These are phyloP conservation scores for Nemotelus nigrinus DNA, from an alignment of 2,888 invertebrate genomes.

Conservation along the genomic window DNA sequence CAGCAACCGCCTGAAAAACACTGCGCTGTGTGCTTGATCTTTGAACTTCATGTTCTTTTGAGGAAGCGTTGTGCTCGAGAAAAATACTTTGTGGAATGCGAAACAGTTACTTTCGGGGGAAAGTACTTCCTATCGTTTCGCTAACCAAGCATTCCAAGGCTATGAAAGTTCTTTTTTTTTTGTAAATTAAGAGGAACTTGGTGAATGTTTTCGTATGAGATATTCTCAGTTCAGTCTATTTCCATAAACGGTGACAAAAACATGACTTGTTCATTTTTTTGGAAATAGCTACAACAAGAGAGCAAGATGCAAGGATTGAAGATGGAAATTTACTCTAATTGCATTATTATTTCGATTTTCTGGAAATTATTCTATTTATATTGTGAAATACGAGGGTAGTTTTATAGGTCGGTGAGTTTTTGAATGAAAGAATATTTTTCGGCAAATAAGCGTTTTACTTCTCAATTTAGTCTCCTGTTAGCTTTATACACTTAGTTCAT, in stretches of 20 bases:
- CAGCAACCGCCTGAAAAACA: conserved; percentile 37
- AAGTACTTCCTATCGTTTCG: not conserved
- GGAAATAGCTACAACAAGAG: not conserved
- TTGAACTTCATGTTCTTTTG: conserved; percentile 36
- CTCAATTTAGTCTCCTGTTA: too few species aligned
- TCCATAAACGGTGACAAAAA: conserved; percentile 9
- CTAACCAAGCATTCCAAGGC: conserved; percentile 18
- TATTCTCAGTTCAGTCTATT: not conserved
- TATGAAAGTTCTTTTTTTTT: conserved; percentile 33
- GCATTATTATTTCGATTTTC: too few species aligned
- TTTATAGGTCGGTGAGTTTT: too few species aligned
- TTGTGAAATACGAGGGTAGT: too few species aligned
- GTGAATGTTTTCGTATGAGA: conserved; percentile 5
- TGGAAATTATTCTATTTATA: too few species aligned
- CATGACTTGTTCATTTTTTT: conserved; percentile 28
- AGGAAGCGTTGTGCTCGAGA: not conserved
- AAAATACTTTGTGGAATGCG: not conserved
- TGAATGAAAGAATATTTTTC: too few species aligned
- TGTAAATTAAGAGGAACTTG: conserved; percentile 36
- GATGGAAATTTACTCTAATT: too few species aligned
- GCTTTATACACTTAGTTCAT: too few species aligned
- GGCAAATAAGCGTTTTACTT: too few species aligned
- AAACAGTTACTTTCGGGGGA: conserved; percentile 11
- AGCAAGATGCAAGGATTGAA: too few species aligned
- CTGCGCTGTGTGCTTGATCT: conserved; percentile 33